Percentiles rank a stretch among this genome's conserved stretches.
phyloP scores from a whole-genome alignment of 2,888 invertebrate species.

The Schrankia costaestrigalis region DNA sequence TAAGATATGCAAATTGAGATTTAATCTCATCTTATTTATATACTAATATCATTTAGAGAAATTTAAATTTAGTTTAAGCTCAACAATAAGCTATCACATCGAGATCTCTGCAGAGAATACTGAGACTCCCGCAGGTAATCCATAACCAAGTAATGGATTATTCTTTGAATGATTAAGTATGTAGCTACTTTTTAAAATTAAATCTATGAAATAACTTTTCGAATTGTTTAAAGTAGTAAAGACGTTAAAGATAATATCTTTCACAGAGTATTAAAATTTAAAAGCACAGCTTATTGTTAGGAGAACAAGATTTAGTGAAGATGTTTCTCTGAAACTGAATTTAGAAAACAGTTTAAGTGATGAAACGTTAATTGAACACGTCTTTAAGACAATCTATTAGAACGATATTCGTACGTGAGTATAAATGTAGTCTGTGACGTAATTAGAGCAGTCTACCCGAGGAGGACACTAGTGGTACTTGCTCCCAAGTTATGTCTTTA shows the following conservation, averaged over 20 bases:
- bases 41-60: conserved; percentile 9
- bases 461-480: conserved; percentile 24
- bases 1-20: conserved; percentile 15
- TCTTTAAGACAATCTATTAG: not conserved
- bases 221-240: no score
- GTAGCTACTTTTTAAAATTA: no score
- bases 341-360: not conserved
- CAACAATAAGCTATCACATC: not conserved
- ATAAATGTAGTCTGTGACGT: conserved; percentile 2
- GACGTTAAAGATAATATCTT: no score
- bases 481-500: conserved; percentile 33
- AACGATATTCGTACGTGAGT: not conserved
- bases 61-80: conserved; percentile 2
- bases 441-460: conserved; percentile 11
- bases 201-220: no score
- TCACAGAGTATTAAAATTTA: no score
- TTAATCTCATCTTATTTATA: conserved; percentile 7
- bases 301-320: no score
- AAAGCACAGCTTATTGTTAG: no score
- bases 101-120: not conserved
- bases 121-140: no score
- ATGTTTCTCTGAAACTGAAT: not conserved
- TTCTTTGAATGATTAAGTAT: no score
- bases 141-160: no score
- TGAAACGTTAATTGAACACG: not conserved